Percentiles rank a stretch among this genome's conserved stretches.
phyloP scores from a whole-genome alignment of 1,140 invertebrate species.

The Zaprionus kolodkinae region DNA sequence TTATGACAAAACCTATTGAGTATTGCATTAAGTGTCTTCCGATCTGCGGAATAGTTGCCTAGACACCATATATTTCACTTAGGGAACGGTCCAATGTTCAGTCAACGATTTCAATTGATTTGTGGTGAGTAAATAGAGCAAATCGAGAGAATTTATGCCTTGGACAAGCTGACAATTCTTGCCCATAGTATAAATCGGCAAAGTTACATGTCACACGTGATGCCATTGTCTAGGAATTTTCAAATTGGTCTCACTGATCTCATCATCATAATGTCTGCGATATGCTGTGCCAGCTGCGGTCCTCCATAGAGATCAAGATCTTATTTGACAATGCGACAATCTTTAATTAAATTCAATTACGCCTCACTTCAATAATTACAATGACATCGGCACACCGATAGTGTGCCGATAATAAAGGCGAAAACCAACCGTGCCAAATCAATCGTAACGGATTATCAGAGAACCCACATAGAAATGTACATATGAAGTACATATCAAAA shows the following conservation, averaged over 20 bases:
- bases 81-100: constrained; percentile 66
- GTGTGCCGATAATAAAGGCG: constrained; percentile 32
- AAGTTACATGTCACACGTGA: constrained; percentile 38
- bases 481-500: constrained; percentile 2
- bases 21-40: constrained; percentile 37
- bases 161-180: neutral
- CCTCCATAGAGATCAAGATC: neutral
- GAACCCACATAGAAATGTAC: constrained; percentile 1
- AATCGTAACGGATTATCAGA: constrained; percentile 60
- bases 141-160: constrained; percentile 9
- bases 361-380: constrained; percentile 55
- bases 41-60: constrained; percentile 60
- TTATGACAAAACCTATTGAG: constrained; percentile 53
- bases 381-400: constrained; percentile 46
- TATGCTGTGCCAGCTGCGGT: constrained; percentile 48
- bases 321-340: constrained; percentile 46
- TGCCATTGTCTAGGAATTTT: constrained; percentile 52
- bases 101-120: constrained; percentile 72
- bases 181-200: neutral
- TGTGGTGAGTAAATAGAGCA: constrained; percentile 34
- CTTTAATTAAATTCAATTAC: constrained; percentile 75
- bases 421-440: constrained; percentile 19
- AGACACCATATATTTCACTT: constrained; percentile 69
- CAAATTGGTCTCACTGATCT: neutral
- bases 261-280: constrained; percentile 24